Conservation (phyloP, 2,888 invertebrate genomes). For the Operophtera brumata region DNA sequence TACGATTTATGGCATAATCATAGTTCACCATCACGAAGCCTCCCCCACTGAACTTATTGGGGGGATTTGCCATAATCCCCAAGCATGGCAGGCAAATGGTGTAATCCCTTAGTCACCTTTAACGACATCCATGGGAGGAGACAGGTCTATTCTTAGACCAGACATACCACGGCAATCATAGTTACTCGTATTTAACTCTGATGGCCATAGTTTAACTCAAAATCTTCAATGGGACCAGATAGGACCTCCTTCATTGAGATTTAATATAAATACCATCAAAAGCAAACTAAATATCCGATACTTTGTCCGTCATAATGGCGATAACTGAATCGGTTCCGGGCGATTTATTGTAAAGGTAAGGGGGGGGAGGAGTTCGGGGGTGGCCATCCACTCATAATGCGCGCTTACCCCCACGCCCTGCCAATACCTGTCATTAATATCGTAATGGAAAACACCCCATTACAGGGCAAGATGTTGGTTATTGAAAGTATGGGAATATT, state of each 20-base stretch:
- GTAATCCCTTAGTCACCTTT: too few relatives aligned
- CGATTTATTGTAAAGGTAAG: constrained; percentile 43
- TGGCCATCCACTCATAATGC: constrained; percentile 35
- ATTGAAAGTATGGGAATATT: constrained; percentile 9
- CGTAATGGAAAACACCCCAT: constrained; percentile 34
- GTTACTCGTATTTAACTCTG: too few relatives aligned
- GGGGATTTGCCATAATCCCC: too few relatives aligned
- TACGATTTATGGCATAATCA: too few relatives aligned
- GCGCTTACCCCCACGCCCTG: constrained; percentile 29
- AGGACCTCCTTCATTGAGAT: neutral
- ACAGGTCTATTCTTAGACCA: too few relatives aligned
- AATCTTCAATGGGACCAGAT: too few relatives aligned
- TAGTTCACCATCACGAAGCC: too few relatives aligned
- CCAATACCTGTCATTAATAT: constrained; percentile 34
- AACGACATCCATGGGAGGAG: too few relatives aligned
- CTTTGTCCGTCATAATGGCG: constrained; percentile 23
- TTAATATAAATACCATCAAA: neutral
- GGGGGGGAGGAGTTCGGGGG: constrained; percentile 13
- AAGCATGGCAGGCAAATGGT: too few relatives aligned
- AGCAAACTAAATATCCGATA: constrained; percentile 24
- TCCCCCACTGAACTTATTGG: too few relatives aligned
- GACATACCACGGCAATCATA: too few relatives aligned
- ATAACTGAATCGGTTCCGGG: constrained; percentile 39
- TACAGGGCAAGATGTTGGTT: constrained; percentile 16
- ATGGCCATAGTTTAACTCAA: too few relatives aligned